Conservation (phyloP, 2,888 invertebrate genomes). For the Aleiodes leptofemur region DNA sequence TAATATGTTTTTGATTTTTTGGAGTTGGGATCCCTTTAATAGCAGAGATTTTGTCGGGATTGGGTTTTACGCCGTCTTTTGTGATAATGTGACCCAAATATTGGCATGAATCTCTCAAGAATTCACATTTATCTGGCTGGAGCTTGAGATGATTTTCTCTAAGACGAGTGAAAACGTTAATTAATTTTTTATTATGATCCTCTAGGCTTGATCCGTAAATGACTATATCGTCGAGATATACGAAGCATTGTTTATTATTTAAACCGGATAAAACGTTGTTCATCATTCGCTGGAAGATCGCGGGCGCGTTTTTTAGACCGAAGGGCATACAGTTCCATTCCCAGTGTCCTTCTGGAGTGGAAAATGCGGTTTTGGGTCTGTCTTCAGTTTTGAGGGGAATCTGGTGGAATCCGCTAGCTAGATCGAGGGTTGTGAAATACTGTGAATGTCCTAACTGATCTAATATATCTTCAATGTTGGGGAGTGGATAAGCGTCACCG, state of each 20-base stretch:
- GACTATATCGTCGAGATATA: slow-evolving; percentile 23
- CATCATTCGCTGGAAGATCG: slow-evolving; percentile 15
- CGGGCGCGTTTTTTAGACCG: slow-evolving; percentile 18
- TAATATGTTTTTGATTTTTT: slow-evolving; percentile 34
- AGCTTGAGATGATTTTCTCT: not conserved
- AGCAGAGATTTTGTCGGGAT: slow-evolving; percentile 40
- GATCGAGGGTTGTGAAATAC: slow-evolving; percentile 30
- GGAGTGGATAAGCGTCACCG: slow-evolving; percentile 34
- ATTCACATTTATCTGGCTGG: slow-evolving; percentile 45
- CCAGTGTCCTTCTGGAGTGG: slow-evolving; percentile 27
- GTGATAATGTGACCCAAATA: slow-evolving; percentile 43
- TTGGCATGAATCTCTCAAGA: slow-evolving; percentile 7
- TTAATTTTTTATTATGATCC: slow-evolving; percentile 29
- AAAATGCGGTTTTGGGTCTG: slow-evolving; percentile 24
- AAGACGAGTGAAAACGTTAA: slow-evolving; percentile 32
- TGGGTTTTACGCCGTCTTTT: slow-evolving; percentile 22
- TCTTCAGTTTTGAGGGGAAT: not conserved
- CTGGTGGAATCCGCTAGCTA: slow-evolving; percentile 28
- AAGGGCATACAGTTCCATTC: slow-evolving; percentile 23
- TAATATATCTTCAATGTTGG: slow-evolving; percentile 50
- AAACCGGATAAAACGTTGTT: slow-evolving; percentile 7
- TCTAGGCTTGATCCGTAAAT: slow-evolving; percentile 23
- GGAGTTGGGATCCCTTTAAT: slow-evolving; percentile 28
- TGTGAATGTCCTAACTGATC: not conserved
- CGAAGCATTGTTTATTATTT: slow-evolving; percentile 1